Conservation (phyloP, 2,888 invertebrate species). For the Nudaria mundana region DNA sequence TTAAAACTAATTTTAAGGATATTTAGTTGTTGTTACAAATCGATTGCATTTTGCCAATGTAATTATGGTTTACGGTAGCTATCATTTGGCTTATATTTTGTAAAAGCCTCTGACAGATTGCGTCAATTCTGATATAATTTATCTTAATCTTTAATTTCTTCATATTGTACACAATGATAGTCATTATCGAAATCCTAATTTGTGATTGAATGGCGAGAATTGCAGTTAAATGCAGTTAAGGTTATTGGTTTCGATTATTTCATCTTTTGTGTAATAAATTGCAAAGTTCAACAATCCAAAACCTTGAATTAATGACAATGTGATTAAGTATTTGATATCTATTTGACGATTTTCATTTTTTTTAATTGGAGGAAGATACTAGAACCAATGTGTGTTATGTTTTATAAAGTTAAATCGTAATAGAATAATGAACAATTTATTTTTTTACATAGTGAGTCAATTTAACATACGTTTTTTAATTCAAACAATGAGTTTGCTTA, state of each 20-base stretch:
- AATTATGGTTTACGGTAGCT: conserved; percentile 1
- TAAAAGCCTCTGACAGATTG: background rate
- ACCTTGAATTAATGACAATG: background rate
- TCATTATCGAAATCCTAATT: background rate
- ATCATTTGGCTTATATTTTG: conserved; percentile 1
- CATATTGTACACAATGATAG: no score
- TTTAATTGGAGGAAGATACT: no score
- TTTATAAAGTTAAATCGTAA: no score
- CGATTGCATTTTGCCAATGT: background rate
- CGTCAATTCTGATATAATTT: background rate
- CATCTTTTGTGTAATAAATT: background rate
- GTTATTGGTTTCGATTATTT: background rate
- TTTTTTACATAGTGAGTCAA: no score
- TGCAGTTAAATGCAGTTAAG: background rate
- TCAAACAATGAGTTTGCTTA: no score
- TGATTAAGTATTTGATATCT: background rate
- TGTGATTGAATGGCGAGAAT: background rate
- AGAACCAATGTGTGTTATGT: no score
- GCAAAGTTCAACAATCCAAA: background rate
- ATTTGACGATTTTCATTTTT: background rate
- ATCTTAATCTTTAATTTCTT: no score
- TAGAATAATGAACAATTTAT: no score
- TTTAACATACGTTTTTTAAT: no score
- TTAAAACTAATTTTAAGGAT: background rate
- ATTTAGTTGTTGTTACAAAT: background rate